Base-by-base conservation (phyloP, 2,113 vertebrate genomes). In the Pedetes capensis region DNA sequence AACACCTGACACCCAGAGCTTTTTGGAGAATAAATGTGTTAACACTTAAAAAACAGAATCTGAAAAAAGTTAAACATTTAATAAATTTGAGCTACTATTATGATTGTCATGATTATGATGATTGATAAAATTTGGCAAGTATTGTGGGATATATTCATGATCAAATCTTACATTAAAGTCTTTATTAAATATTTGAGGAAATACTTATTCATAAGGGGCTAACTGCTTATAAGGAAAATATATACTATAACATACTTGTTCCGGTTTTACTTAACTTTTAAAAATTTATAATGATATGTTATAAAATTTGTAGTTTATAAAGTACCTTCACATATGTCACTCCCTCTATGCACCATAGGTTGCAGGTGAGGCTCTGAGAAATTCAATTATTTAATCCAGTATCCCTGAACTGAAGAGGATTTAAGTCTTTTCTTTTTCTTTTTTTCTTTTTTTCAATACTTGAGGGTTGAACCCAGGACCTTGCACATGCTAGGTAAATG, bases 121-220 rank as follows among this genome's bases (percentile, higher is more conserved):
- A 20, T 39, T 79, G 44, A 53, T 91, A 71, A 89, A 87, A 75
- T 18, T 75, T 90, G 47, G 25, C 61, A 81, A 39, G 5, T 49
- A 55, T 79, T 55, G 1, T 20, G 37, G 11, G n/a, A 44, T 94
- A 10, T 61, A 55, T 72, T 95, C 11, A 57, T 87, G 78, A 32
- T 74, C 22, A 81, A 39, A 85, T 63, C 22, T 90, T 27, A 25
- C 2, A 39, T 82, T 57, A 68, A 89, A 69, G 11, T 49, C 63
- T 89, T 84, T 61, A 11, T 84, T 47, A 34, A 95, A 61, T 93
- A n/a, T 27, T 83, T 78, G 51, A 71, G 55, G 81, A 89, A 88
- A 42, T 79, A 44, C 17, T 89, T 86, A 61, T 63, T 81, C 13
- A 53, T 53, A 64, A 81, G 29, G 32, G 8, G 3, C 34, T n/a